Conservation (phyloP, 2,113 vertebrate genomes). For the Peucedramus taeniatus region DNA sequence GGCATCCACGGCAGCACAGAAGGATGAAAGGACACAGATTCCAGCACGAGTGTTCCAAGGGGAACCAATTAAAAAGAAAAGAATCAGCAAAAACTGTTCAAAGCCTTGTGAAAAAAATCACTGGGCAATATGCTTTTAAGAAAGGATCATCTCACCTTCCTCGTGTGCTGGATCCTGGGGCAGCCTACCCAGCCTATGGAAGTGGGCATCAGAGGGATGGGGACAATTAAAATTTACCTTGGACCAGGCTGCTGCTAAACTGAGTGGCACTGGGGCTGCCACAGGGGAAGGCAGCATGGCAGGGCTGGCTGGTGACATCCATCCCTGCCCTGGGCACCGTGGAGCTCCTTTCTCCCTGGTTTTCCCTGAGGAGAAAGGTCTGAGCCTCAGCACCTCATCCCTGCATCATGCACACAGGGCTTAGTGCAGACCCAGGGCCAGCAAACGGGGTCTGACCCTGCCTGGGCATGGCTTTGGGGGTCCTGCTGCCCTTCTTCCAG, state of each 20-base stretch:
- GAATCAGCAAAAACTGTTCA: conserved; percentile 44
- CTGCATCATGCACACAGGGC: rapidly evolving
- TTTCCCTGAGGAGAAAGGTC: not conserved
- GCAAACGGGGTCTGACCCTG: not conserved
- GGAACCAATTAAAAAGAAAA: conserved; percentile 68
- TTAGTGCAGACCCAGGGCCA: not conserved
- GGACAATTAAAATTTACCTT: conserved; percentile 21
- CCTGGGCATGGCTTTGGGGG: not conserved
- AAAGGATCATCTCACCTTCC: conserved; percentile 35
- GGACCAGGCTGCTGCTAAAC: not conserved
- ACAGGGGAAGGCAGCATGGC: not conserved
- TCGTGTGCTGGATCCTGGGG: not conserved
- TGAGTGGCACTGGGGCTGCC: not conserved
- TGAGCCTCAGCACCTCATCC: not conserved
- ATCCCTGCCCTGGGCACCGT: not conserved
- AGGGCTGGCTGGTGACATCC: not conserved
- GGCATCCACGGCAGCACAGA: not conserved
- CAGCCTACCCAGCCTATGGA: not conserved
- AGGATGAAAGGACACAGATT: conserved; percentile 46
- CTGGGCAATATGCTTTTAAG: conserved; percentile 29
- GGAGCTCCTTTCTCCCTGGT: not conserved
- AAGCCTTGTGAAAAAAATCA: conserved; percentile 46
- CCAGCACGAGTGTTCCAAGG: conserved; percentile 35
- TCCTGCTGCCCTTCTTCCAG: not conserved
- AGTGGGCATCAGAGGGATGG: not conserved